Evolutionary conservation across 1,140 invertebrate species (phyloP).

Genomic region (Megalopta genalis): DNA sequence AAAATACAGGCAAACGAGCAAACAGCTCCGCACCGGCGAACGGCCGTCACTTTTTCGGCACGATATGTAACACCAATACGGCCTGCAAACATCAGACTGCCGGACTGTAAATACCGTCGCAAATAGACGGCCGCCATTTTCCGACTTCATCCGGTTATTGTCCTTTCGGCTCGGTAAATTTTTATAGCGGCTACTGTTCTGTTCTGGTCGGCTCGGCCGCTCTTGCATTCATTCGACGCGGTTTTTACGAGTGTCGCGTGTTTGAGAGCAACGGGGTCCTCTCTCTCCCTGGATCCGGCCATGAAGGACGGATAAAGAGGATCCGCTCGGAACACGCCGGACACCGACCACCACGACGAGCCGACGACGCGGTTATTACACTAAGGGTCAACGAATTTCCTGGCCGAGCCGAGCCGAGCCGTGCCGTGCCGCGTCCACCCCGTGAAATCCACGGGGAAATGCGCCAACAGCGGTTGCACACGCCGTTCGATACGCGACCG

Average conservation of each 20-base stretch:
- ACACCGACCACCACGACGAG: conserved; percentile 49
- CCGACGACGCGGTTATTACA: conserved; percentile 60
- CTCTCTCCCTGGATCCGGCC: neutral
- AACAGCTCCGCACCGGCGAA: neutral
- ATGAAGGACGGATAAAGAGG: conserved; percentile 23
- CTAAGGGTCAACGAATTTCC: conserved; percentile 72
- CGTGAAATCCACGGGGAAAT: conserved; percentile 54
- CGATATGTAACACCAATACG: neutral
- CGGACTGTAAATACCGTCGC: neutral
- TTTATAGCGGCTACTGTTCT: neutral
- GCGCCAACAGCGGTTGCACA: conserved; percentile 35
- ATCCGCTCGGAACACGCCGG: conserved; percentile 18
- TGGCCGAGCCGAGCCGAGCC: conserved; percentile 26
- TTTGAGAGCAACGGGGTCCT: conserved; percentile 27
- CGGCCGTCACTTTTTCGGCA: neutral
- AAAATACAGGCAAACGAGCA: conserved; percentile 7
- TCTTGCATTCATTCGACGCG: too few relatives aligned
- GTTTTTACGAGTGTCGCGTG: conserved; percentile 41
- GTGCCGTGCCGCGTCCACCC: neutral
- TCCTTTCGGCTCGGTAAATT: conserved; percentile 6
- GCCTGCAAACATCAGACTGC: conserved; percentile 19
- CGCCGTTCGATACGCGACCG: conserved; percentile 44
- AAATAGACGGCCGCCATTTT: neutral
- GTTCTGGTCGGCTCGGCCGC: neutral
- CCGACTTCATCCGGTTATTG: conserved; percentile 9